Evolutionary conservation across 2,113 vertebrate species (phyloP).

Genomic region (Paradisaea rubra): DNA sequence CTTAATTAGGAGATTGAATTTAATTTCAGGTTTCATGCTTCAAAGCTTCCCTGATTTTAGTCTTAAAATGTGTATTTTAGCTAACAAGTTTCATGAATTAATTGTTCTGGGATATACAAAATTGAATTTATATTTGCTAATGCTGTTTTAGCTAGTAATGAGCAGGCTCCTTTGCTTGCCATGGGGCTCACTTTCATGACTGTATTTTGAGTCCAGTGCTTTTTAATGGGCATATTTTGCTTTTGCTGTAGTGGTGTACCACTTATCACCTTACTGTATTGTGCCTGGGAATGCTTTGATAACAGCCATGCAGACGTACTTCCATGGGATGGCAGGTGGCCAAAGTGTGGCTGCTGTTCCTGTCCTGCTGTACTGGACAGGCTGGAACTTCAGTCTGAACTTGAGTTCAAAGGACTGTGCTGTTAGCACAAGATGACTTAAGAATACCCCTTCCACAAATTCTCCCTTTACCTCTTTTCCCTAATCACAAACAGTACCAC

Average conservation of each 20-base stretch:
- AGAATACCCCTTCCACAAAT: background rate
- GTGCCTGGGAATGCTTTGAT: background rate
- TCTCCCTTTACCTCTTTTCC: background rate
- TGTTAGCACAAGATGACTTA: background rate
- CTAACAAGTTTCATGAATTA: background rate
- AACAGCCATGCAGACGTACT: background rate
- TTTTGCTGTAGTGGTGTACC: background rate
- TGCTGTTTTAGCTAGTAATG: background rate
- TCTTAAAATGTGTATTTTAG: background rate
- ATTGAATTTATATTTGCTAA: background rate
- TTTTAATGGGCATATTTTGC: background rate
- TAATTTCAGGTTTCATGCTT: background rate
- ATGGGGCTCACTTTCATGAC: background rate
- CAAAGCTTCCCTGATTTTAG: background rate
- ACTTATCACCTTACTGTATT: background rate
- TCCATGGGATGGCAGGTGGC: background rate
- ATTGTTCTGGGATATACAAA: background rate
- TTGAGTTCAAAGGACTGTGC: background rate
- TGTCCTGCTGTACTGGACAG: background rate
- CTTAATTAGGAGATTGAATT: background rate
- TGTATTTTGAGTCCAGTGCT: background rate
- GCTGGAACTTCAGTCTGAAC: background rate
- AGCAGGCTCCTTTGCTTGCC: background rate
- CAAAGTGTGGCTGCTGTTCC: background rate
- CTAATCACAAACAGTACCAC: background rate